Evolutionary conservation across 2,888 invertebrate species (phyloP).

Genomic region (Anorthoa munda): DNA sequence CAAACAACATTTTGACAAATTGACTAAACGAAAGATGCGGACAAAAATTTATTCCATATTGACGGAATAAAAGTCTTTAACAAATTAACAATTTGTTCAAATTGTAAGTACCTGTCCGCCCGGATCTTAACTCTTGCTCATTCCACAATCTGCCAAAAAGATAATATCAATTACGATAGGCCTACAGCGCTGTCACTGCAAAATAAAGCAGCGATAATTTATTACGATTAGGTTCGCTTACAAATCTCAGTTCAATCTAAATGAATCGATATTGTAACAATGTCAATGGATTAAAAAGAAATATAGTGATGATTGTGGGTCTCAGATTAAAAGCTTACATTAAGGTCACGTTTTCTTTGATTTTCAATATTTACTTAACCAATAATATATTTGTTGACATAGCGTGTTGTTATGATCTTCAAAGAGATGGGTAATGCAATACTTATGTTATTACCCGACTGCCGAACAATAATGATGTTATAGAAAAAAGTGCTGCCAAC

Average conservation of each 20-base stretch:
- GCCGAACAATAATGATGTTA: too few species aligned
- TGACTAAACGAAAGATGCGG: not conserved
- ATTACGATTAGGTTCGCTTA: conserved; percentile 21
- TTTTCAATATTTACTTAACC: too few species aligned
- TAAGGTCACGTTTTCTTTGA: too few species aligned
- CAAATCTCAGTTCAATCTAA: conserved; percentile 38
- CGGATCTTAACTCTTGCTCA: not conserved
- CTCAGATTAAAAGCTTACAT: too few species aligned
- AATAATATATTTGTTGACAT: too few species aligned
- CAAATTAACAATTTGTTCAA: not conserved
- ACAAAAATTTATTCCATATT: not conserved
- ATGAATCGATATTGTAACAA: conserved; percentile 34
- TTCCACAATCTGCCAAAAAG: conserved; percentile 14
- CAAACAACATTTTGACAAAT: not conserved
- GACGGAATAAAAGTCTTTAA: not conserved
- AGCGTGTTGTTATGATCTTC: too few species aligned
- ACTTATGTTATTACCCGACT: too few species aligned
- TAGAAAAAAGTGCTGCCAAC: too few species aligned
- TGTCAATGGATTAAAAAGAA: not conserved
- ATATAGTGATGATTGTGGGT: too few species aligned
- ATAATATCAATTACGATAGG: conserved; percentile 17
- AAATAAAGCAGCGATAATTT: conserved; percentile 24
- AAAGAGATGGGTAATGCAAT: too few species aligned
- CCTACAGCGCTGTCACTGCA: conserved; percentile 22
- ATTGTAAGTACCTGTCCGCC: not conserved